Percentiles rank a stretch among this genome's conserved stretches.
These are phyloP conservation scores for Ancistrus triradiatus DNA, from an alignment of 2,113 vertebrate species.

Conservation along the genomic window DNA sequence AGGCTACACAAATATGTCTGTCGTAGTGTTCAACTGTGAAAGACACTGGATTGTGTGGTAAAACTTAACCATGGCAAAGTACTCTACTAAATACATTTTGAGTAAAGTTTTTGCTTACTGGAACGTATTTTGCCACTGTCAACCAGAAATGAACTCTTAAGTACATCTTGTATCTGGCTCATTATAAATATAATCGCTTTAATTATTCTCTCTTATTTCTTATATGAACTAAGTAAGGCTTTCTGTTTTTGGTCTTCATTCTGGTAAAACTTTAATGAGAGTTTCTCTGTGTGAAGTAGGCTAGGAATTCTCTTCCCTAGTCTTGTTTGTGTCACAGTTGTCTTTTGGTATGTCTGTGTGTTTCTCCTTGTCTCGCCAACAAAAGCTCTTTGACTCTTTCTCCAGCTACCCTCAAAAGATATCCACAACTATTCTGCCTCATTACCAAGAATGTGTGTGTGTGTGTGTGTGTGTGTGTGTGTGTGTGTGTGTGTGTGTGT, in stretches of 20 bases:
- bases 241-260: neutral
- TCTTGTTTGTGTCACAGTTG: slow-evolving; percentile 32
- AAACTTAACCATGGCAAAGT: too few relatives aligned
- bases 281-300: neutral
- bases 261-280: slow-evolving; percentile 19
- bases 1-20: too few relatives aligned
- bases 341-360: slow-evolving; percentile 25
- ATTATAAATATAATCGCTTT: too few relatives aligned
- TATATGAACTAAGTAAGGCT: neutral
- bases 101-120: too few relatives aligned
- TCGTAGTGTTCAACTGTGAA: too few relatives aligned
- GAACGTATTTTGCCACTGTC: too few relatives aligned
- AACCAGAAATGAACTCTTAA: too few relatives aligned
- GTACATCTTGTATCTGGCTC: neutral
- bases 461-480: slow-evolving; percentile 43
- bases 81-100: too few relatives aligned
- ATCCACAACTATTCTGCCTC: slow-evolving; percentile 29
- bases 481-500: slow-evolving; percentile 42
- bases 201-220: neutral
- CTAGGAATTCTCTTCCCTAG: neutral
- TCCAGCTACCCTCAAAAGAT: slow-evolving; percentile 36
- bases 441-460: slow-evolving; percentile 44
- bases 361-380: slow-evolving; percentile 29
- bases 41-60: too few relatives aligned
- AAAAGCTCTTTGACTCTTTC: slow-evolving; percentile 41